phyloP scores from a whole-genome alignment of 2,888 invertebrate species.

The Clistopyga incitator region DNA sequence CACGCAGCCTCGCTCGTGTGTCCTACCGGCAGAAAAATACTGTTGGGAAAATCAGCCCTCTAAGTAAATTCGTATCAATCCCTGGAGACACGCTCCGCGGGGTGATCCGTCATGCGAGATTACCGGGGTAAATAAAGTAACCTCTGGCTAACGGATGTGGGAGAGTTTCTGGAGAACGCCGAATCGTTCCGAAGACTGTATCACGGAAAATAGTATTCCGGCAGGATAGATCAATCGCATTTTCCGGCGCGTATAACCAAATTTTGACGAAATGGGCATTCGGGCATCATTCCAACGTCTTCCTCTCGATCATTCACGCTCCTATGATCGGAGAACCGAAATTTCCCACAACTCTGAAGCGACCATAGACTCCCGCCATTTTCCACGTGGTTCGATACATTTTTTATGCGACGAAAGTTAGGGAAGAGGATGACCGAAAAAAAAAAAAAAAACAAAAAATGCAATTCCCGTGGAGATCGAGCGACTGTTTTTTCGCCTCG shows the following conservation, averaged over 20 bases:
- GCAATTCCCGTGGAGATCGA: constrained; percentile 63
- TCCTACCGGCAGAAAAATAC: constrained; percentile 77
- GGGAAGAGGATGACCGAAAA: constrained; percentile 31
- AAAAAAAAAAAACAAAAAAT: constrained; percentile 67
- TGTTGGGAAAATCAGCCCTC: constrained; percentile 80
- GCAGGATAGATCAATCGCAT: constrained; percentile 60
- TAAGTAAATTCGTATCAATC: constrained; percentile 84
- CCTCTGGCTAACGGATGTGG: constrained; percentile 38
- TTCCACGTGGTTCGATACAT: constrained; percentile 60
- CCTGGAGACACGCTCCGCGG: constrained; percentile 74
- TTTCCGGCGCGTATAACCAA: constrained; percentile 76
- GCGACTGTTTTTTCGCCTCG: constrained; percentile 58
- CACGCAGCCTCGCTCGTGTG: constrained; percentile 13
- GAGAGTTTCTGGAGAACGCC: constrained; percentile 40
- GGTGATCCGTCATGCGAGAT: constrained; percentile 82
- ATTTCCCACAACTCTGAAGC: constrained; percentile 69
- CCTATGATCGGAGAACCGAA: constrained; percentile 47
- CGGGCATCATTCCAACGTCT: constrained; percentile 66
- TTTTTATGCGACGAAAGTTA: constrained; percentile 65
- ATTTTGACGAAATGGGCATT: constrained; percentile 79
- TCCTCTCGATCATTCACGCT: constrained; percentile 82
- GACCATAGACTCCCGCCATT: constrained; percentile 68
- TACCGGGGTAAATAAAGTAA: constrained; percentile 81
- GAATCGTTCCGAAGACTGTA: constrained; percentile 52
- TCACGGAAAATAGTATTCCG: constrained; percentile 64